phyloP scores from a whole-genome alignment of 2,888 invertebrate genomes.

The Zhengitettix transpicula region DNA sequence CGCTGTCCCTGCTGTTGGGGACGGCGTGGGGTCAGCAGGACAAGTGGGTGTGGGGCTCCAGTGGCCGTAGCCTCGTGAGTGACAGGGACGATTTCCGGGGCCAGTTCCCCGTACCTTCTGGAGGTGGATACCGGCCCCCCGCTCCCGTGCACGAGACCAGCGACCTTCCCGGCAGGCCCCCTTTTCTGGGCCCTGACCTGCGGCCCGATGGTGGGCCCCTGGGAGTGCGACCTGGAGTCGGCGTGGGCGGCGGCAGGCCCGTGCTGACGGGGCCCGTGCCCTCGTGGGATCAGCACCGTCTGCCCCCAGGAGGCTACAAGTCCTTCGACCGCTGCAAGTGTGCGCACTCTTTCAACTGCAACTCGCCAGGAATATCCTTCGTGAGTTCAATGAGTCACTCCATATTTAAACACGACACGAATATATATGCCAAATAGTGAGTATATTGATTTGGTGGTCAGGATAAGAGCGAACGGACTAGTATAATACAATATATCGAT shows the following conservation, averaged over 20 bases:
- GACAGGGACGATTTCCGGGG: no score
- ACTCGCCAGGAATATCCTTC: conserved; percentile 33
- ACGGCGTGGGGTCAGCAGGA: no score
- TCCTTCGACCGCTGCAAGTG: conserved; percentile 30
- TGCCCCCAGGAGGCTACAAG: conserved; percentile 7
- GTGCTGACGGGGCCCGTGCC: conserved; percentile 13
- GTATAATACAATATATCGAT: no score
- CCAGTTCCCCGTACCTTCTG: background rate
- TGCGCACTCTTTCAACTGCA: conserved; percentile 36
- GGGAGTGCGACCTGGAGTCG: background rate
- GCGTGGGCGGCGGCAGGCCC: background rate
- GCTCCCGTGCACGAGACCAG: conserved; percentile 7
- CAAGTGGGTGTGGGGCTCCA: no score
- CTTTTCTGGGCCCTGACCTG: conserved; percentile 1
- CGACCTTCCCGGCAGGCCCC: conserved; percentile 1
- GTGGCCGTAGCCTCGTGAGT: no score
- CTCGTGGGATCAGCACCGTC: conserved; percentile 12
- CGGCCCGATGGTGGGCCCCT: background rate
- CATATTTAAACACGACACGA: background rate
- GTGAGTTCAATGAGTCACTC: conserved; percentile 21
- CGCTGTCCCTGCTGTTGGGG: no score
- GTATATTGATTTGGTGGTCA: no score
- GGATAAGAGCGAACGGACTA: no score
- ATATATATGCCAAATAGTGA: no score
- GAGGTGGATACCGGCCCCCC: conserved; percentile 3